phyloP scores from a whole-genome alignment of 1,140 invertebrate species.

The Drosophila chauvacae region DNA sequence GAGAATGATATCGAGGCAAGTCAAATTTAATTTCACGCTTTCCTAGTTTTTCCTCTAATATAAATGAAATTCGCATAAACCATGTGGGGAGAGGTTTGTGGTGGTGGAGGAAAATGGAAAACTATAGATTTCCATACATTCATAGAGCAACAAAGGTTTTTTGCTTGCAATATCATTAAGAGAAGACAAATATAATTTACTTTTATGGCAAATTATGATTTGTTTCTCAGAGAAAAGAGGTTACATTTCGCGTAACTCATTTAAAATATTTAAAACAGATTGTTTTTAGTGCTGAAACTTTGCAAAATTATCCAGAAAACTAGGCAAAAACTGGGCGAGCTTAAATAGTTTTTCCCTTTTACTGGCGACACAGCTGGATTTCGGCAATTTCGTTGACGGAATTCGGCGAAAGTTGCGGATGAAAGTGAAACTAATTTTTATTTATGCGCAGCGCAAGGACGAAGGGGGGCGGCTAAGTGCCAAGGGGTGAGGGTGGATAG shows the following conservation, averaged over 20 bases:
- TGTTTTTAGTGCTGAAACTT: neutral
- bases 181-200: neutral
- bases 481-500: neutral
- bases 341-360: constrained; percentile 7
- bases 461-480: constrained; percentile 23
- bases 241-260: neutral
- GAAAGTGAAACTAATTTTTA: constrained; percentile 68
- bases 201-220: neutral
- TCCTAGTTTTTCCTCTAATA: constrained; percentile 52
- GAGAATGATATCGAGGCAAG: constrained; percentile 65
- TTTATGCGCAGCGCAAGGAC: constrained; percentile 39
- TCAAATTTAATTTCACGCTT: constrained; percentile 84
- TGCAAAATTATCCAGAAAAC: neutral
- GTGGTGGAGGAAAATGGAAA: neutral
- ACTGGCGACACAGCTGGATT: constrained; percentile 2
- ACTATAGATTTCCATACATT: neutral
- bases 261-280: neutral
- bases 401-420: constrained; percentile 33
- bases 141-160: too few relatives aligned
- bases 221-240: neutral
- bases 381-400: constrained; percentile 4
- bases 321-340: neutral
- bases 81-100: neutral
- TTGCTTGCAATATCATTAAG: neutral
- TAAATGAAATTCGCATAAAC: constrained; percentile 58